Conservation (phyloP, 2,113 vertebrate genomes). For the Arizona elegans region DNA sequence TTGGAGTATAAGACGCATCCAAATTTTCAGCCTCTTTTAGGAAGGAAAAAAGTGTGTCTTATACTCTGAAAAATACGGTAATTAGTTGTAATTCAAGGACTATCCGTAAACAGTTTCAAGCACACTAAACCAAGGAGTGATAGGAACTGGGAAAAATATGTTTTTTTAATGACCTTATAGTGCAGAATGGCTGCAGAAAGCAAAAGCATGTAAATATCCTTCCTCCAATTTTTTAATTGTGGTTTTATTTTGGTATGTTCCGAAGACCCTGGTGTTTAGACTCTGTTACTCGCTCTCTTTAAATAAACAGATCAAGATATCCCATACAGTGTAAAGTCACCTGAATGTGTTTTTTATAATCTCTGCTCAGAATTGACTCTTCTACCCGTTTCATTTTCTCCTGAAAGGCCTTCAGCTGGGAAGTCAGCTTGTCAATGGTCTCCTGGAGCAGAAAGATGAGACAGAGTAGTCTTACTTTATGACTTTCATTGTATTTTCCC, state of each 20-base stretch:
- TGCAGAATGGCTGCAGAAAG: not conserved
- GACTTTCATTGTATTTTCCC: not conserved
- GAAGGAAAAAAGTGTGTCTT: too few relatives aligned
- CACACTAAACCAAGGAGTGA: not conserved
- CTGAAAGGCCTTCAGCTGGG: slow-evolving; percentile 78
- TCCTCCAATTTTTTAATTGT: not conserved
- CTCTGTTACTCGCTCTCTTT: not conserved
- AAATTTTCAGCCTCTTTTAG: too few relatives aligned
- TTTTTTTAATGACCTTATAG: not conserved
- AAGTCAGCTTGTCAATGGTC: slow-evolving; percentile 65
- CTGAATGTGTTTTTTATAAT: slow-evolving; percentile 84
- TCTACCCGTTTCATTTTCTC: slow-evolving; percentile 79
- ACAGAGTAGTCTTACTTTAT: not conserved
- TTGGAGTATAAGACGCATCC: too few relatives aligned
- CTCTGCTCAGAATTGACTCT: slow-evolving; percentile 79
- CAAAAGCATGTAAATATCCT: not conserved
- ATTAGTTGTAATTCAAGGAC: not conserved
- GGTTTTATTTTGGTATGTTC: not conserved
- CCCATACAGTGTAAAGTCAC: slow-evolving; percentile 47
- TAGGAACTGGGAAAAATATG: not conserved
- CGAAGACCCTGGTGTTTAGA: not conserved
- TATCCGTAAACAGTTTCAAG: not conserved
- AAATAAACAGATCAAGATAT: not conserved
- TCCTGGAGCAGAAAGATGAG: slow-evolving; percentile 63
- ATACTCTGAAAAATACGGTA: too few relatives aligned